Conservation (phyloP, 2,797 vertebrate species). For the Siniperca obscura region DNA sequence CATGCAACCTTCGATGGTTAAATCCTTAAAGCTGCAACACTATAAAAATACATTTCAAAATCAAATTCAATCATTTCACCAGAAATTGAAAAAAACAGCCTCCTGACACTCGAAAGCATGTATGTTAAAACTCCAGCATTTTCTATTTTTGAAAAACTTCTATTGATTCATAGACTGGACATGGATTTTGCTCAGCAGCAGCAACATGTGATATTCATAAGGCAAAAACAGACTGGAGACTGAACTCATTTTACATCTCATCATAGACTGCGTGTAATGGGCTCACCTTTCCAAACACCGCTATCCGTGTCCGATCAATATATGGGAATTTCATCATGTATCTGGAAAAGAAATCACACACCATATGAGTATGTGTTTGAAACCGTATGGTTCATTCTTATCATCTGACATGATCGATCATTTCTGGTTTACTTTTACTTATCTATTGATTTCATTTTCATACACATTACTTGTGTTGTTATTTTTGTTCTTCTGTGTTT, state of each 20-base stretch:
- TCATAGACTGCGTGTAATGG: not conserved
- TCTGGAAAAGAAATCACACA: slow-evolving; percentile 66
- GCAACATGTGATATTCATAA: not conserved
- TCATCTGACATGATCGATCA: not conserved
- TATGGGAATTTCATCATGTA: slow-evolving; percentile 83
- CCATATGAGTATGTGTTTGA: no score
- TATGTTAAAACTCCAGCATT: not conserved
- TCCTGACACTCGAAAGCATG: not conserved
- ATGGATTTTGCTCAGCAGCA: not conserved
- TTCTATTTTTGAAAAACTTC: not conserved
- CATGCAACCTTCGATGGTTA: not conserved
- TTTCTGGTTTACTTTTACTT: no score
- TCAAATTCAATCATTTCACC: not conserved
- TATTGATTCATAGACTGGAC: not conserved
- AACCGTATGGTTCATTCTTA: no score
- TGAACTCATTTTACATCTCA: not conserved
- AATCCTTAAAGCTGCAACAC: not conserved
- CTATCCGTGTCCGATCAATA: slow-evolving; percentile 85
- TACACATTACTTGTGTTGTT: not conserved
- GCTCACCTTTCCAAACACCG: slow-evolving; percentile 85
- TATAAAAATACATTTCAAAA: not conserved
- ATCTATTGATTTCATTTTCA: not conserved
- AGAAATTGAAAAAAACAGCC: not conserved
- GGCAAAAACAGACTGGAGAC: slow-evolving; percentile 1
- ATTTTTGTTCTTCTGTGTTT: not conserved